Evolutionary conservation across 2,888 invertebrate genomes (phyloP), one percentile per base, ranked within the genome.

Genomic region (Xanthia togata): DNA sequence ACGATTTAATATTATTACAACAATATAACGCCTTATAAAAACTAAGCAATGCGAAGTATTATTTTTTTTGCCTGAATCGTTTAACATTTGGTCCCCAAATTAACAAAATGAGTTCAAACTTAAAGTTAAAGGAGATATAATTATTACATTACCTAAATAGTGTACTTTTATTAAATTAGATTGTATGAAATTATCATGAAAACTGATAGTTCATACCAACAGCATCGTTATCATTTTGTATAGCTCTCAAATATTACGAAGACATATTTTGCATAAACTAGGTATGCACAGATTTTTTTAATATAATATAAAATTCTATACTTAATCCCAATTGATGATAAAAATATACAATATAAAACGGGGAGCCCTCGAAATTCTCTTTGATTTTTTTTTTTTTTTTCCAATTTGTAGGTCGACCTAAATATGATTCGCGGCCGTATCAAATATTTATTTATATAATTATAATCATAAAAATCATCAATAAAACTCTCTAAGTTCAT

Each of bases 141-240:
- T 35, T 23, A 81, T 59, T 47, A 64, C 23, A 63, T 70, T 63
- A 65, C 14, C 53, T 67, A 60, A 63, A 59, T 50, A 17, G 12
- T 68, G 62, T 85, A 72, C 69, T 57, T 69, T 44, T 35, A 63
- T 35, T 71, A 64, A 38, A 26, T 47, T n/a, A 53, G 17, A 70
- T 68, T 63, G 63, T 73, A 86, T 62, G 86, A 86, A 86, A 65
- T 69, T 82, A 78, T 85, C 83, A 83, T 47, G 20, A 83, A 77
- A 85, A 83, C 83, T 85, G 86, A 85, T 77, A 82, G 31, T 65
- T 81, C 83, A 73, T 35, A 85, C 59, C 38, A 71, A 60, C 31
- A 76, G 71, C 1, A 41, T 63, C 38, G n/a, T 53, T 50, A 78
- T 76, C 38, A 55, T 65, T 79, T 79, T 35, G 17, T 41, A 65